These are phyloP conservation scores for Glyphotaelius pellucidus DNA, from an alignment of 2,888 invertebrate genomes.

Conservation along the genomic window DNA sequence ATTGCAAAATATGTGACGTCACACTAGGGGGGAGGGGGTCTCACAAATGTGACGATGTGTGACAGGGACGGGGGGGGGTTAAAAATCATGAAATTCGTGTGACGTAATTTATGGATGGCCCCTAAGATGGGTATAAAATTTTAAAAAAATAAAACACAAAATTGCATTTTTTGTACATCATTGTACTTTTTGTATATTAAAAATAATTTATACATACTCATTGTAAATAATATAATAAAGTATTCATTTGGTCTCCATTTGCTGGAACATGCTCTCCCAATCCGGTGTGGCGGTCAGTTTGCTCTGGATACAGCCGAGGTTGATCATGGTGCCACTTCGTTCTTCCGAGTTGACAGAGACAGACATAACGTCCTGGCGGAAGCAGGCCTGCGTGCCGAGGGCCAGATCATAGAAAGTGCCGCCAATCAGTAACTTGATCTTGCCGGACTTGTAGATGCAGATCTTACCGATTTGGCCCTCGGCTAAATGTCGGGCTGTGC, in stretches of 20 bases:
- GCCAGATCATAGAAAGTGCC: constrained; percentile 78
- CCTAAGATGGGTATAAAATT: not conserved
- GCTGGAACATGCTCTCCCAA: constrained; percentile 75
- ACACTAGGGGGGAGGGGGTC: too few relatives aligned
- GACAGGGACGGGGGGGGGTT: too few relatives aligned
- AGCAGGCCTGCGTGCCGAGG: constrained; percentile 78
- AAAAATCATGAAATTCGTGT: too few relatives aligned
- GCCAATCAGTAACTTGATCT: constrained; percentile 77
- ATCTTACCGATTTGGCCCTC: constrained; percentile 80
- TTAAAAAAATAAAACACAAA: not conserved
- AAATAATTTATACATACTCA: not conserved
- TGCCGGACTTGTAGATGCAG: constrained; percentile 78
- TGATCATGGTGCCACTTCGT: constrained; percentile 77
- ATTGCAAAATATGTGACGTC: too few relatives aligned
- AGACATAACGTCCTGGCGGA: constrained; percentile 79
- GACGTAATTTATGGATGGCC: too few relatives aligned
- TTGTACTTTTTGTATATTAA: not conserved
- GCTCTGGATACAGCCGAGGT: constrained; percentile 77
- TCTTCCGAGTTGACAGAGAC: constrained; percentile 75
- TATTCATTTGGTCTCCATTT: constrained; percentile 53
- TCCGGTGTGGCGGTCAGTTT: constrained; percentile 79
- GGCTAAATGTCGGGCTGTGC: constrained; percentile 74
- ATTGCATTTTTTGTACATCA: not conserved
- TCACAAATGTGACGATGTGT: too few relatives aligned
- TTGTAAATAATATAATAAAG: not conserved